Base-by-base conservation (phyloP, 2,113 vertebrate species). In the Sebastes schlegelii region DNA sequence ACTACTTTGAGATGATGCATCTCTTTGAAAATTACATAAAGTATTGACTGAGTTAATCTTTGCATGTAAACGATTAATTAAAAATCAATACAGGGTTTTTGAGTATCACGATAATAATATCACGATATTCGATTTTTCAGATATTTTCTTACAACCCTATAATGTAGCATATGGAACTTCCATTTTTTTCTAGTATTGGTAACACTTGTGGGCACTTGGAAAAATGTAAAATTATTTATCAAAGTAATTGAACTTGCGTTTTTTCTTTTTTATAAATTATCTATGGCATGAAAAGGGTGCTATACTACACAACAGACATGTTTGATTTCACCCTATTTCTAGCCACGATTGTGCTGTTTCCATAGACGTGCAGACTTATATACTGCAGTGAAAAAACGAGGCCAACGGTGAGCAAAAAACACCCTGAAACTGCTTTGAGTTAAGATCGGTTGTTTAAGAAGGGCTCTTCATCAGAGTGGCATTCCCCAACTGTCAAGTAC, bases 391-490 rank as follows among this genome's bases (percentile, higher is more conserved):
- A 8, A 9, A 34, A 11, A 19, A 54, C 52, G 2, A 9, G 52
- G 52, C 7, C 52, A 54, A 57, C 54, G n/a, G 19, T 34, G 54
- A 55, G 54, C 54, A 9, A 54, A 54, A 1, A 54, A 54, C 34
- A 34, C 34, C 34, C 19, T 8, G 5, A 16, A 54, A 8, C 16
- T 19, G 14, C 49, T 16, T 3, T 5, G 16, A 2, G 19, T 21
- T 55, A 19, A 55, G 54, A 55, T 34, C 19, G 8, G 52, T 8
- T 52, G 19, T 51, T 60, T 61, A 26, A 45, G 43, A 43, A 14
- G 69, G 70, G 21, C 16, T 76, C 34, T 52, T 12, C 34, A 72
- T 42, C 45, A 80, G 45, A 48, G n/a, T 23, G 19, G 19, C 11
- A 51, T 34, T 46, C 34, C 49, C 12, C 19, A 9, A 6, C 16